Conservation (phyloP, 2,888 invertebrate genomes). For the Colletes collaris region DNA sequence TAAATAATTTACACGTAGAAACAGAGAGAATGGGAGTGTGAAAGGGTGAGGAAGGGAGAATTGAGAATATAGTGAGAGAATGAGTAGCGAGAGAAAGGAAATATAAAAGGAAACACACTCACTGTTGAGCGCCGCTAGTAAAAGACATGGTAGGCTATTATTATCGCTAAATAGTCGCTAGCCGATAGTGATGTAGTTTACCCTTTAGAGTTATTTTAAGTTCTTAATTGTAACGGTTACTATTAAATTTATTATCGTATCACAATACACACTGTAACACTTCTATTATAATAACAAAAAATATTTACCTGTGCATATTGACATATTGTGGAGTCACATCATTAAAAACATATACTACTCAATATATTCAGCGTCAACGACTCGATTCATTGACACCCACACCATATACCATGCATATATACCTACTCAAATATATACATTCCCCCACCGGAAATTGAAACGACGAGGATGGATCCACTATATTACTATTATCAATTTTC, state of each 20-base stretch:
- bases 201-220: conserved; percentile 80
- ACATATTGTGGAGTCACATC: conserved; percentile 82
- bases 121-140: conserved; percentile 72
- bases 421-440: conserved; percentile 49
- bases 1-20: conserved; percentile 29
- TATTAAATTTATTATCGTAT: conserved; percentile 76
- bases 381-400: conserved; percentile 82
- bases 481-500: neutral
- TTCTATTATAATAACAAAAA: conserved; percentile 80
- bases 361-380: conserved; percentile 79
- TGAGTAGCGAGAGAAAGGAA: neutral
- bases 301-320: conserved; percentile 82
- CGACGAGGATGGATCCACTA: neutral
- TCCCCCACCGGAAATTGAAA: neutral
- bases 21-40: neutral
- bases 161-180: conserved; percentile 78
- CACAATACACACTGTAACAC: conserved; percentile 83
- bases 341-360: conserved; percentile 82
- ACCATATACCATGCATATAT: conserved; percentile 82
- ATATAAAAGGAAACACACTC: conserved; percentile 61
- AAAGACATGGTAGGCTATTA: conserved; percentile 78
- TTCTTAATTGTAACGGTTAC: conserved; percentile 74
- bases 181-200: conserved; percentile 78
- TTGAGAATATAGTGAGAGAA: neutral
- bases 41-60: conserved; percentile 2